phyloP scores from a whole-genome alignment of 2,797 vertebrate genomes.

The Fistularia commersonii region DNA sequence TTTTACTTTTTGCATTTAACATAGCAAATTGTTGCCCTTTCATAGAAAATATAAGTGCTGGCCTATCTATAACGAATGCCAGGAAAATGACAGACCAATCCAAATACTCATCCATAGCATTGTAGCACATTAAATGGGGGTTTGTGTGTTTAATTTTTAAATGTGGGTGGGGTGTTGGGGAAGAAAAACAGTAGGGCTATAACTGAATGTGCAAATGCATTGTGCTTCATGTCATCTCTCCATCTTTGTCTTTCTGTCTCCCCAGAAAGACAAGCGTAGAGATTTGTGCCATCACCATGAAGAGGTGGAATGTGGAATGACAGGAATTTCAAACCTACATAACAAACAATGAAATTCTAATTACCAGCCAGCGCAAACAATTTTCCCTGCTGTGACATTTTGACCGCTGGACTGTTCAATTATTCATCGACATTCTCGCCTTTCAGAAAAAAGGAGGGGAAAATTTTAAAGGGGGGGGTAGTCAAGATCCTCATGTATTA shows the following conservation, averaged over 20 bases:
- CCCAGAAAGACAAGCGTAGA: slow-evolving; percentile 32
- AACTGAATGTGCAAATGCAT: slow-evolving; percentile 46
- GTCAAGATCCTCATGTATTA: slow-evolving; percentile 54
- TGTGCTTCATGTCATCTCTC: slow-evolving; percentile 47
- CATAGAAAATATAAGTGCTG: no score
- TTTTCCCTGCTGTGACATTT: slow-evolving; percentile 80
- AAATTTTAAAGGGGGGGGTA: slow-evolving; percentile 33
- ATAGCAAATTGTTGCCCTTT: no score
- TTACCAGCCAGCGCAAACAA: slow-evolving; percentile 73
- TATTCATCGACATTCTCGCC: slow-evolving; percentile 71
- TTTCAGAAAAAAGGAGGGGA: slow-evolving; percentile 25
- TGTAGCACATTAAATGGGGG: no score
- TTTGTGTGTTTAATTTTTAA: background rate
- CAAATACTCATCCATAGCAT: no score
- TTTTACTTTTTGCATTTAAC: no score
- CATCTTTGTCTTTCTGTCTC: slow-evolving; percentile 45
- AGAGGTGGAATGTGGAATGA: slow-evolving; percentile 63
- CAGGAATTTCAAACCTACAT: slow-evolving; percentile 72
- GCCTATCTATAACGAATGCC: no score
- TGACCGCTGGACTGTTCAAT: slow-evolving; percentile 75
- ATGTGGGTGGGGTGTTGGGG: no score
- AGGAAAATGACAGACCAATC: no score
- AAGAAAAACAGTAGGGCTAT: slow-evolving; percentile 8
- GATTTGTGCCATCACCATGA: slow-evolving; percentile 53
- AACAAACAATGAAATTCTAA: slow-evolving; percentile 80